A percentile compares a stretch with the other conserved stretches of the same genome.
These are phyloP conservation scores for Potorous gilbertii DNA, from an alignment of 2,797 vertebrate genomes.

Conservation along the genomic window DNA sequence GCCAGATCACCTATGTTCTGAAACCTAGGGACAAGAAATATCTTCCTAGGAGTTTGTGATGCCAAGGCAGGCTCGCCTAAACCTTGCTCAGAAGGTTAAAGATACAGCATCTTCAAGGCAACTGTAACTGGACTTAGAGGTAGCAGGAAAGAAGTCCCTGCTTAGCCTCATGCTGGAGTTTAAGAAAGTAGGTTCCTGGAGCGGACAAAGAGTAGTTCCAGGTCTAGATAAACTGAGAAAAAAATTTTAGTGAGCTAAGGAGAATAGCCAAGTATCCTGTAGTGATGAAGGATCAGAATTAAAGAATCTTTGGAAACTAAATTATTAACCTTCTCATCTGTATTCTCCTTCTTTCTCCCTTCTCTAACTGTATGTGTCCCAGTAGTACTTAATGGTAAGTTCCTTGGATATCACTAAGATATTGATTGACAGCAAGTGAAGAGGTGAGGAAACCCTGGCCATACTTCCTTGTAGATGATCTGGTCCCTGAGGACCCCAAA, in stretches of 20 bases:
- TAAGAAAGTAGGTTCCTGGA: not conserved
- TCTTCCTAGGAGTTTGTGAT: not conserved
- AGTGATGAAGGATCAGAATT: not conserved
- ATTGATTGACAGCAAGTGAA: not conserved
- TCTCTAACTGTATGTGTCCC: not conserved
- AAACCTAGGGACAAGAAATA: not conserved
- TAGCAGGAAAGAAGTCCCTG: not conserved
- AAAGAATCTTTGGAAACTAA: not conserved
- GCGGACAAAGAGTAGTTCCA: not conserved
- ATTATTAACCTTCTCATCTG: not conserved
- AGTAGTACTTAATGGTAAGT: not conserved
- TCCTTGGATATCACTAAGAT: not conserved
- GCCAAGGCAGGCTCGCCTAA: not conserved
- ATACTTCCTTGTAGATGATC: not conserved
- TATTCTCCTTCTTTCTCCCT: not conserved
- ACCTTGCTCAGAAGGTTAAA: too few relatives aligned
- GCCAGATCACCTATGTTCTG: not conserved
- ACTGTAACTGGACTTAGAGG: not conserved
- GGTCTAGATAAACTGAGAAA: not conserved
- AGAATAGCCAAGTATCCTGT: not conserved
- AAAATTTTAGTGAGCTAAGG: not conserved
- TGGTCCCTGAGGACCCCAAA: not conserved
- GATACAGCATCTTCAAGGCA: too few relatives aligned
- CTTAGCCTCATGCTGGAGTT: not conserved
- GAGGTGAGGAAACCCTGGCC: not conserved